Percentiles rank a stretch among this genome's conserved stretches.
Evolutionary conservation across 2,888 invertebrate genomes (phyloP).

Genomic region (Leucozona laternaria): DNA sequence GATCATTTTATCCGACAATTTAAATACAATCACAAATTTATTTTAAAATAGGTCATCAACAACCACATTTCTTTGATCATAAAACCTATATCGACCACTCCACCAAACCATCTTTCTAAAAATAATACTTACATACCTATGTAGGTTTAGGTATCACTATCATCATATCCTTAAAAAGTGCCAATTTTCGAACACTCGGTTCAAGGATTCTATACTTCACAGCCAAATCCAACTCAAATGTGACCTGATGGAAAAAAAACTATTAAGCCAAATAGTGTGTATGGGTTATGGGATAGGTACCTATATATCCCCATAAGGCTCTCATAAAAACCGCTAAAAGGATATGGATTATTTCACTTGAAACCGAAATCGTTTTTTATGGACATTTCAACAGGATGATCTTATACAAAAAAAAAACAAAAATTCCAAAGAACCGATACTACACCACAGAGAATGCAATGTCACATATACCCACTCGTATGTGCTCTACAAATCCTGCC

Average conservation of each 20-base stretch:
- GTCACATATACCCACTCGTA: not conserved
- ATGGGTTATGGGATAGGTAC: not conserved
- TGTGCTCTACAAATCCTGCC: constrained; percentile 16
- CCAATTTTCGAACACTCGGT: not conserved
- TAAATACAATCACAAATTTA: no score
- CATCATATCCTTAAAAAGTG: not conserved
- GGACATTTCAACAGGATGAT: constrained; percentile 41
- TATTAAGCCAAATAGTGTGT: not conserved
- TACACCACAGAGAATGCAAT: not conserved
- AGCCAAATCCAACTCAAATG: constrained; percentile 1
- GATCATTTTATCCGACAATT: no score
- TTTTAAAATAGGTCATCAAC: no score
- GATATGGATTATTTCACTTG: constrained; percentile 64
- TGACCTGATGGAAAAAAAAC: constrained; percentile 4
- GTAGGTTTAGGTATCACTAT: no score
- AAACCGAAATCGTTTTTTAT: constrained; percentile 60
- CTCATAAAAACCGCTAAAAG: constrained; percentile 62
- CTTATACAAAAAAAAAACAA: not conserved
- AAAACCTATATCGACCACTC: no score
- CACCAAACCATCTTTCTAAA: no score
- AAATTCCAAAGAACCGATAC: constrained; percentile 8
- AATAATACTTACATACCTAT: no score
- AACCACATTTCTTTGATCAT: no score
- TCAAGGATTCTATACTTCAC: not conserved
- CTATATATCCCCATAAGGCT: not conserved